phyloP scores from a whole-genome alignment of 2,113 vertebrate species.

The Sisor rabdophorus region DNA sequence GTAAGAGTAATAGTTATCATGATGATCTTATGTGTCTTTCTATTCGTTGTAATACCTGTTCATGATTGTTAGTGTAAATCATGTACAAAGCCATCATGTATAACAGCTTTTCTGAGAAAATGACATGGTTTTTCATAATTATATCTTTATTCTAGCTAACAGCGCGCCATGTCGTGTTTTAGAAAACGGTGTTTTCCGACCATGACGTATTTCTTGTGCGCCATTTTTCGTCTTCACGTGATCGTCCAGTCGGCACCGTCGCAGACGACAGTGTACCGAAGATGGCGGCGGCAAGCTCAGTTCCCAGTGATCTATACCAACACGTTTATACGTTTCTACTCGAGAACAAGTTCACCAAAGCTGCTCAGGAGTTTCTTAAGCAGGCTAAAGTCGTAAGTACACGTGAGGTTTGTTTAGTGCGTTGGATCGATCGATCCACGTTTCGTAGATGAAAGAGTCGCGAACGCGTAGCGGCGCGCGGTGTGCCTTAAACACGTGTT shows the following conservation, averaged over 20 bases:
- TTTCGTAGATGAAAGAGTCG: background rate
- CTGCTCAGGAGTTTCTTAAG: slow-evolving; percentile 68
- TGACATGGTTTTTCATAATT: no score
- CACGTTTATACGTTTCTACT: slow-evolving; percentile 72
- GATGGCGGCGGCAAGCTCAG: slow-evolving; percentile 68
- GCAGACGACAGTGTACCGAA: slow-evolving; percentile 58
- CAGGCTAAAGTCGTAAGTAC: slow-evolving; percentile 71
- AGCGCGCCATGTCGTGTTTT: no score
- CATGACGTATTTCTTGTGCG: slow-evolving; percentile 49
- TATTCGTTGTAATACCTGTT: no score
- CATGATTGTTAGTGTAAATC: no score
- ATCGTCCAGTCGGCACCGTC: background rate
- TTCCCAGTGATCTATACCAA: slow-evolving; percentile 73
- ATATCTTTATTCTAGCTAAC: no score
- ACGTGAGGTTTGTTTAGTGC: accelerated
- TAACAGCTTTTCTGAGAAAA: no score
- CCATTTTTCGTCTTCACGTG: slow-evolving; percentile 30
- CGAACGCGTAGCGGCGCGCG: background rate
- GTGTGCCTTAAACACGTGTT: slow-evolving; percentile 30
- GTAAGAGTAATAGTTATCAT: no score
- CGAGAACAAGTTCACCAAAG: slow-evolving; percentile 75
- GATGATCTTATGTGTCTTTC: no score
- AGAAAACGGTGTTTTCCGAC: no score
- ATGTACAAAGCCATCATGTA: no score
- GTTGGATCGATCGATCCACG: no score